Evolutionary conservation across 1,140 invertebrate genomes (phyloP).

Genomic region (silkworm (Bombyx mori)): DNA sequence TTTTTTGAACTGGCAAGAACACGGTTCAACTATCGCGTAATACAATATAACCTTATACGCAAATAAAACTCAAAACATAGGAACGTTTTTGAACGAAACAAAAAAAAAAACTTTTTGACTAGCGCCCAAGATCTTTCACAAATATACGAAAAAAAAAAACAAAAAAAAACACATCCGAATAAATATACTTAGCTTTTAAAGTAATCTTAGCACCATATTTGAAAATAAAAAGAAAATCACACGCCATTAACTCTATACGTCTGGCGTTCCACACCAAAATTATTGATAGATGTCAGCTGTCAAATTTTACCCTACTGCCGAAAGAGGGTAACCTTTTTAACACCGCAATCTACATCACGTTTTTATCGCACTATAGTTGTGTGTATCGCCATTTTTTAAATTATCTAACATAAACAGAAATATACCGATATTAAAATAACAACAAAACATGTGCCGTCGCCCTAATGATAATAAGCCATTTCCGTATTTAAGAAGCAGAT

Average conservation of each 20-base stretch:
- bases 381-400: background rate
- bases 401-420: background rate
- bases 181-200: constrained; percentile 2
- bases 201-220: constrained; percentile 6
- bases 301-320: background rate
- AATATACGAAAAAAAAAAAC: background rate
- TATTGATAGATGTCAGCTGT: background rate
- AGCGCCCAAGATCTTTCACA: constrained; percentile 5
- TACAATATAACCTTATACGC: no score
- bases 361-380: no score
- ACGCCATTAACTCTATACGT: background rate
- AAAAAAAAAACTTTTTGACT: constrained; percentile 3
- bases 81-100: background rate
- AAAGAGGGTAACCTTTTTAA: background rate
- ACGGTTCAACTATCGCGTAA: no score
- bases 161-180: background rate
- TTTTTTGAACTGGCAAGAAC: no score
- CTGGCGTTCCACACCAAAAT: background rate
- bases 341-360: no score
- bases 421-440: background rate
- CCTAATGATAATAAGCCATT: background rate
- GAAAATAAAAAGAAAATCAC: constrained; percentile 4
- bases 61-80: background rate
- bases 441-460: background rate
- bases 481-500: no score